Evolutionary conservation across 2,888 invertebrate genomes (phyloP), one percentile per base, ranked within the genome.

Genomic region (Ametastegia equiseti): DNA sequence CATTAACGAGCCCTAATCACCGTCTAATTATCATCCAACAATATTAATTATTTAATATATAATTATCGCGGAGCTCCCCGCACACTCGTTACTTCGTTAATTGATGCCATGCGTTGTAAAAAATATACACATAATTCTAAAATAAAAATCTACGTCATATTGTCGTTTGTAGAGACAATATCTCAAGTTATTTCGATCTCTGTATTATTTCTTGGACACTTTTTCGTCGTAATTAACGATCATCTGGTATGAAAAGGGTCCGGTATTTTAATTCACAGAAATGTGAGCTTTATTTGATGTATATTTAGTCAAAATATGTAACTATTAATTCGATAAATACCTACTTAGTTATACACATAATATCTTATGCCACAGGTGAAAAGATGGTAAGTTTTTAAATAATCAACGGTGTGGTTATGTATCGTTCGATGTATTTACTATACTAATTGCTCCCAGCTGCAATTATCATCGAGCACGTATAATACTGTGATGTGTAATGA

Each of bases 51-150:
- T 42, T 45, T 15, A 69, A 65, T 42, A n/a, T n/a, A 69, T 23
- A 69, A 45, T 45, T 11, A 27, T 23, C 36, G 36, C 11, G 19
- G 65, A 65, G 65, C 65, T 65, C 65, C 65, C 36, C 19, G 39
- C 11, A 36, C 11, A 23, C 69, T 42, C 33, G 36, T 65, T 23
- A 27, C 15, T 69, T 45, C 45, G 27, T 27, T 69, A n/a, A n/a
- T n/a, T 27, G 69, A 69, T 45, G 69, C 69, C 45, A 69, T 69
- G 45, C 69, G 69, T 27, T 69, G 23, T 45, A 9, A 65, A 36
- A 36, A 69, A 15, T 6, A 69, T n/a, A 69, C n/a, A 69, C 13
- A 27, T 27, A 67, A 39, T 5, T 50, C n/a, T 50, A 63, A 63
- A 63, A 33, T 63, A 63, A 33, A 63, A 33, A 63, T 63, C 63